phyloP scores from a whole-genome alignment of 2,888 invertebrate species.

The Sussaba pulchella region DNA sequence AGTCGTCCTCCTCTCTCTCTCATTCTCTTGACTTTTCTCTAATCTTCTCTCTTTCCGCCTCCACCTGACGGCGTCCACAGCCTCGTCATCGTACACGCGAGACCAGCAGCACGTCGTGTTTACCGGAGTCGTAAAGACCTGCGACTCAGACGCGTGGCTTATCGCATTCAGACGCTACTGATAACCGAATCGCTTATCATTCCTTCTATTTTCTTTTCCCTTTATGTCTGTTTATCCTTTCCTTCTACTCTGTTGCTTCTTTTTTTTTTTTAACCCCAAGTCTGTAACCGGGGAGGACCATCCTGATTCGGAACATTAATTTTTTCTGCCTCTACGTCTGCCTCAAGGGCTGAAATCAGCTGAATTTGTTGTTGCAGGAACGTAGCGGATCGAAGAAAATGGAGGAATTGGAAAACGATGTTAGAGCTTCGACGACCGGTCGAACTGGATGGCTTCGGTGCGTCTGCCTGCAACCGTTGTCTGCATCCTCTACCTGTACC shows the following conservation, averaged over 20 bases:
- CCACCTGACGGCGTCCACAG: background rate
- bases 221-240: no score
- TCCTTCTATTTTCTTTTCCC: background rate
- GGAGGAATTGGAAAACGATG: slow-evolving; percentile 26
- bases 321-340: no score
- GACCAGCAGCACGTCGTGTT: slow-evolving; percentile 16
- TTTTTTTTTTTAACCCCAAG: no score
- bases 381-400: background rate
- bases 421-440: background rate
- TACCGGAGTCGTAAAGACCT: slow-evolving; percentile 25
- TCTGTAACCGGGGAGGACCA: no score
- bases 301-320: no score
- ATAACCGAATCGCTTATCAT: slow-evolving; percentile 21
- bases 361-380: slow-evolving; percentile 15
- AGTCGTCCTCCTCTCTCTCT: background rate
- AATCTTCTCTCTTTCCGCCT: background rate
- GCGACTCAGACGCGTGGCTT: slow-evolving; percentile 18
- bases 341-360: no score
- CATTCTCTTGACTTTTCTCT: background rate
- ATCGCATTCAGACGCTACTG: slow-evolving; percentile 12
- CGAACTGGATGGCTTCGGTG: slow-evolving; percentile 38
- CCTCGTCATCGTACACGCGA: slow-evolving; percentile 19
- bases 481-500: slow-evolving; percentile 59
- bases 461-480: slow-evolving; percentile 46
- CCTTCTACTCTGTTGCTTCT: background rate